Evolutionary conservation across 2,113 vertebrate genomes (phyloP).

Genomic region (Thunnus thynnus): DNA sequence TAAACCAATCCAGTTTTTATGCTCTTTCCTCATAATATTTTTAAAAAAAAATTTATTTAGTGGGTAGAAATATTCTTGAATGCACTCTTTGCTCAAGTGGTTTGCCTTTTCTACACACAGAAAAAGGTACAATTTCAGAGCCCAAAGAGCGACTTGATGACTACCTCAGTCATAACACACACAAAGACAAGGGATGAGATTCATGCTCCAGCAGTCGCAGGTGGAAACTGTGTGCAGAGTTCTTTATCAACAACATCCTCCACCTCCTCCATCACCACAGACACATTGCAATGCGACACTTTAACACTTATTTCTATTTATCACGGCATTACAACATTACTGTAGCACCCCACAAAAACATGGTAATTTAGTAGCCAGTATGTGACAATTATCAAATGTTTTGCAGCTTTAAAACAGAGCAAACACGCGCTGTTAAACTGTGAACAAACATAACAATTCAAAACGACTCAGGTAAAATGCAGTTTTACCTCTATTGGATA

Average conservation of each 20-base stretch:
- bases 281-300: conserved; percentile 53
- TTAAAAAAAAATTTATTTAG: conserved; percentile 13
- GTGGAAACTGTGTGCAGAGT: conserved; percentile 65
- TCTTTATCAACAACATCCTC: conserved; percentile 57
- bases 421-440: not conserved
- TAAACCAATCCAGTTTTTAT: not conserved
- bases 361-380: too few species aligned
- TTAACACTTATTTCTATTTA: conserved; percentile 16
- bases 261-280: conserved; percentile 37
- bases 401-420: not conserved
- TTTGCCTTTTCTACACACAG: not conserved
- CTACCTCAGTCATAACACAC: conserved; percentile 24
- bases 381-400: not conserved
- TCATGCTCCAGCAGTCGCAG: conserved; percentile 37
- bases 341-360: not conserved
- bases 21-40: not conserved
- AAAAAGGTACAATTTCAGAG: conserved; percentile 17
- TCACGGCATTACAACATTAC: not conserved
- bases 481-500: not conserved
- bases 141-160: conserved; percentile 28
- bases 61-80: not conserved
- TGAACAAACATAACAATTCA: not conserved
- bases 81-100: not conserved
- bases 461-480: not conserved
- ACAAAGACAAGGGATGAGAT: conserved; percentile 15